Evolutionary conservation across 1,140 invertebrate genomes (phyloP).

Genomic region (Pseudomyrmex cubaensis): DNA sequence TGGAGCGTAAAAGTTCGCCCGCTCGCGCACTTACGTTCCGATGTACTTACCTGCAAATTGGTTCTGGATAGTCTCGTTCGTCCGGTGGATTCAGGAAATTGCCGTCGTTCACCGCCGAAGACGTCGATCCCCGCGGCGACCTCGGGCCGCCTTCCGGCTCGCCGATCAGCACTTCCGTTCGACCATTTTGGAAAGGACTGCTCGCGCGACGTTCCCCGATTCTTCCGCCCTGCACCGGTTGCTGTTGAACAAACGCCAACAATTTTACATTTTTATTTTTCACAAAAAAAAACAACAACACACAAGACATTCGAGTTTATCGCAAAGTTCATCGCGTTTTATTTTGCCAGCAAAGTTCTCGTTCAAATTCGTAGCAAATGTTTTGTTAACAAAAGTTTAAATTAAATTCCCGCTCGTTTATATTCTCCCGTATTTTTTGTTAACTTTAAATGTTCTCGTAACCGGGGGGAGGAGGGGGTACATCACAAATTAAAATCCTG

Average conservation of each 20-base stretch:
- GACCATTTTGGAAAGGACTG: conserved; percentile 89
- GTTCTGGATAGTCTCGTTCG: conserved; percentile 81
- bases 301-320: neutral
- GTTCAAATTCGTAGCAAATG: neutral
- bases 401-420: neutral
- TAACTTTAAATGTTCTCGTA: neutral
- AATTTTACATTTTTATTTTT: neutral
- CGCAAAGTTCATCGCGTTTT: neutral
- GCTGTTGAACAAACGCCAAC: conserved; percentile 47
- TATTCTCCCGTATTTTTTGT: neutral
- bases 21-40: neutral
- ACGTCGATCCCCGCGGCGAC: conserved; percentile 84
- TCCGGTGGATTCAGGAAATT: conserved; percentile 78
- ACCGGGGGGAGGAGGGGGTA: neutral
- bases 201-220: conserved; percentile 85
- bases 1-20: conserved; percentile 1
- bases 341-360: neutral
- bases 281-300: too few species aligned
- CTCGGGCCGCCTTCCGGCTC: conserved; percentile 84
- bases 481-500: neutral
- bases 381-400: too few species aligned
- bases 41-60: conserved; percentile 81
- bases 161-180: conserved; percentile 90
- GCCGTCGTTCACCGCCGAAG: conserved; percentile 81
- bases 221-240: conserved; percentile 72